Evolutionary conservation across 23 tunicate genomes (phyloP).

Genomic region (Halocynthia aurantium): DNA sequence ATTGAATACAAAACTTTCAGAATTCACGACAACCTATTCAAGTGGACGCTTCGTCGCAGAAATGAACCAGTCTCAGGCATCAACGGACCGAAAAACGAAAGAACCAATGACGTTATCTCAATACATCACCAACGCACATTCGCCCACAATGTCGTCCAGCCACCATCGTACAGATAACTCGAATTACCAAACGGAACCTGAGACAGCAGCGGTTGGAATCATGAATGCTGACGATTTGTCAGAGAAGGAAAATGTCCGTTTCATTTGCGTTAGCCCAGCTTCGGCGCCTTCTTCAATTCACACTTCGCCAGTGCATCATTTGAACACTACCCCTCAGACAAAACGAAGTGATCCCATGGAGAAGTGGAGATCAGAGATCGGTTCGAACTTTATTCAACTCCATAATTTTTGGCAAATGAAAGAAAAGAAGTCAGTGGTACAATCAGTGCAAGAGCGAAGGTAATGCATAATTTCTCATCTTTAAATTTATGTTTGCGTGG

Average conservation of each 20-base stretch:
- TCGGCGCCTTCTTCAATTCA: slow-evolving; percentile 70
- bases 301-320: slow-evolving; percentile 31
- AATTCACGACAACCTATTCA: no score
- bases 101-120: neutral
- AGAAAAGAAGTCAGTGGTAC: slow-evolving; percentile 30
- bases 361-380: slow-evolving; percentile 15
- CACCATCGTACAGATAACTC: no score
- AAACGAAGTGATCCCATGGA: neutral
- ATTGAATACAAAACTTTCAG: no score
- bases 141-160: neutral
- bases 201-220: no score
- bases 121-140: neutral
- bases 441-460: slow-evolving; percentile 50
- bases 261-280: neutral
- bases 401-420: slow-evolving; percentile 68
- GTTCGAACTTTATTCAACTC: slow-evolving; percentile 51
- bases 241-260: no score
- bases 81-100: neutral
- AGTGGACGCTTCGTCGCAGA: no score
- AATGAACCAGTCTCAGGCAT: no score
- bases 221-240: no score
- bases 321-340: neutral
- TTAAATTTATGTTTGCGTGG: no score
- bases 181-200: no score
- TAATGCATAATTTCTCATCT: neutral